Evolutionary conservation across 2,113 vertebrate species (phyloP).

Genomic region (Boulengeromyrus knoepffleri): DNA sequence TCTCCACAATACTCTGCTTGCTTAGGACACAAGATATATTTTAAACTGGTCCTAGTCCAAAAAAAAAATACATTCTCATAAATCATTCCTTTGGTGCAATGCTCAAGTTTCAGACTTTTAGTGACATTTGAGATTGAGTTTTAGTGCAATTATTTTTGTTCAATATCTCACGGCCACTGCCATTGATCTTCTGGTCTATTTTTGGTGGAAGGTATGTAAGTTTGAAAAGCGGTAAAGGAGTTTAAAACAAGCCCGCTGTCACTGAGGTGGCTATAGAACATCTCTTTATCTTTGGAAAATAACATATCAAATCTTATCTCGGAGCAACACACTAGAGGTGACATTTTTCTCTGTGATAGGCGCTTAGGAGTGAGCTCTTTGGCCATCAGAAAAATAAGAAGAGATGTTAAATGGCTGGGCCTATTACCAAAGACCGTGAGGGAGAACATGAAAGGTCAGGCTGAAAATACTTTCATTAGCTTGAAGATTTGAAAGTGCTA

Average conservation of each 20-base stretch:
- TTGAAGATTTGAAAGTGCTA: neutral
- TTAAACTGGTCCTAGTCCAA: neutral
- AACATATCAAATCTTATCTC: neutral
- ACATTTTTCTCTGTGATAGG: neutral
- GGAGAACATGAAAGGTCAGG: neutral
- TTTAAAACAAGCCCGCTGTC: neutral
- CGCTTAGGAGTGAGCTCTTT: neutral
- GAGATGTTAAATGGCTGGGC: neutral
- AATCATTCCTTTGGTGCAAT: neutral
- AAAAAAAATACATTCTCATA: neutral
- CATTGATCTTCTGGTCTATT: neutral
- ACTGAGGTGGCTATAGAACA: neutral
- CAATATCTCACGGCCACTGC: neutral
- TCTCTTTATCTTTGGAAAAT: slow-evolving; percentile 4
- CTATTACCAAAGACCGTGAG: neutral
- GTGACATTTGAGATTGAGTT: neutral
- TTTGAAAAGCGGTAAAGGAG: neutral
- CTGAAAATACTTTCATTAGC: neutral
- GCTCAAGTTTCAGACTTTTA: neutral
- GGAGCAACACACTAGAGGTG: neutral
- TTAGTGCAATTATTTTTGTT: neutral
- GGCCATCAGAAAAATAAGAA: neutral
- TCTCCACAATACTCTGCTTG: neutral
- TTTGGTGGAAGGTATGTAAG: neutral
- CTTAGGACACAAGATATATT: neutral